A percentile compares a stretch with the other conserved stretches of the same genome.
phyloP scores from a whole-genome alignment of 1,140 invertebrate genomes.

The Linepithema humile region DNA sequence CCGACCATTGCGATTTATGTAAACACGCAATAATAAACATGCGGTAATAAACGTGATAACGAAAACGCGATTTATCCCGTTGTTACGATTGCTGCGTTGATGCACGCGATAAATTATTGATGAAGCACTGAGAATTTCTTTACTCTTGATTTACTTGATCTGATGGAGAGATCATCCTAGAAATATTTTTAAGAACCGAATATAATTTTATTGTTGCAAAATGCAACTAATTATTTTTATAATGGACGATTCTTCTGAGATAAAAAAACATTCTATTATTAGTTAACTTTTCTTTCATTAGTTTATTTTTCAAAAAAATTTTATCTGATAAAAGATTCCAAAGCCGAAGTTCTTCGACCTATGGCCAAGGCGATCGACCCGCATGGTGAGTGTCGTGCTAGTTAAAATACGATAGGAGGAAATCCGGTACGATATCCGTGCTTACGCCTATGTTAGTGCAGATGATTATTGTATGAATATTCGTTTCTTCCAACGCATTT shows the following conservation, averaged over 20 bases:
- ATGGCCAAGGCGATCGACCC: constrained; percentile 57
- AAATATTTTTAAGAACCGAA: neutral
- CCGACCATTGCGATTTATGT: constrained; percentile 12
- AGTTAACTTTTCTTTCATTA: neutral
- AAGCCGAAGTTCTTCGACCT: constrained; percentile 56
- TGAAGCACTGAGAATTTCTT: neutral
- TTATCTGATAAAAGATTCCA: neutral
- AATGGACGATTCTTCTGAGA: no score
- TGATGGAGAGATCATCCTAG: neutral
- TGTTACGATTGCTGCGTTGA: neutral
- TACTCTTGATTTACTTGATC: neutral
- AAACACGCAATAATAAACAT: constrained; percentile 31
- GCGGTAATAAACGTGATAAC: constrained; percentile 14
- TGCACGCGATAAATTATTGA: constrained; percentile 23
- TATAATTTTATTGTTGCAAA: neutral
- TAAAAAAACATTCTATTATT: no score
- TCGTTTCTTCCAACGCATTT: neutral
- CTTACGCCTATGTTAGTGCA: constrained; percentile 15
- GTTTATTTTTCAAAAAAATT: neutral
- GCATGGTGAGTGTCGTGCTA: neutral
- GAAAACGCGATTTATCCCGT: constrained; percentile 20
- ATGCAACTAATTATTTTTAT: neutral
- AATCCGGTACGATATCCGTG: constrained; percentile 56
- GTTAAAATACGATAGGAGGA: constrained; percentile 60
- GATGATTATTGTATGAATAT: constrained; percentile 5